Evolutionary conservation across 2,888 invertebrate species (phyloP).

Genomic region (Cephus nigrinus): DNA sequence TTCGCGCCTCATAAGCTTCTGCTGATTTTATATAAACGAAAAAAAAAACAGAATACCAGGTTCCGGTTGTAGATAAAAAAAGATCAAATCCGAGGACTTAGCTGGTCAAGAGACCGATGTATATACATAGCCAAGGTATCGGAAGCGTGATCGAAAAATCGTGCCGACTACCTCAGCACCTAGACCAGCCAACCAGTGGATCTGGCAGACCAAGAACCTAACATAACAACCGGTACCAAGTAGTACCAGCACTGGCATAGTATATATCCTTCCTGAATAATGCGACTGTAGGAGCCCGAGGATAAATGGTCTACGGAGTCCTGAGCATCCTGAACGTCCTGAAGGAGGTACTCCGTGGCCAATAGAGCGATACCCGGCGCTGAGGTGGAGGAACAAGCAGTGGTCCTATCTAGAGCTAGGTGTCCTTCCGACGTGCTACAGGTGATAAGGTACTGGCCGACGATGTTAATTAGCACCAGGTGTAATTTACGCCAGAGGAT

Average conservation of each 20-base stretch:
- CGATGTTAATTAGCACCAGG: background rate
- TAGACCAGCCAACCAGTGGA: background rate
- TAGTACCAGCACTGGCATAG: background rate
- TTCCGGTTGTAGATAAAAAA: background rate
- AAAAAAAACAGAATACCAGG: background rate
- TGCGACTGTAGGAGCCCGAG: background rate
- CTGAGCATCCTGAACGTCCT: background rate
- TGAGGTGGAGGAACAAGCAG: background rate
- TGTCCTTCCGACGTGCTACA: background rate
- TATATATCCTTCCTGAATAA: background rate
- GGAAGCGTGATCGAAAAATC: background rate
- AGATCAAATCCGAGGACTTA: background rate
- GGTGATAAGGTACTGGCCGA: background rate
- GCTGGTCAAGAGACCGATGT: background rate
- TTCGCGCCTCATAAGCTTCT: background rate
- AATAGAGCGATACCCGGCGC: background rate
- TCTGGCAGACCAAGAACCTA: background rate
- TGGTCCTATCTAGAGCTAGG: background rate
- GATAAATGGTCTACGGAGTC: background rate
- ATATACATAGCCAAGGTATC: background rate
- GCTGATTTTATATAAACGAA: background rate
- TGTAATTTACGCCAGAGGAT: background rate
- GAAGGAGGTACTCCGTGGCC: background rate
- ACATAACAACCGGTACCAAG: background rate
- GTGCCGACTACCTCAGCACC: background rate